A percentile compares a stretch with the other conserved stretches of the same genome.
Evolutionary conservation across 2,113 vertebrate species (phyloP).

Genomic region (Phaetusa simplex): DNA sequence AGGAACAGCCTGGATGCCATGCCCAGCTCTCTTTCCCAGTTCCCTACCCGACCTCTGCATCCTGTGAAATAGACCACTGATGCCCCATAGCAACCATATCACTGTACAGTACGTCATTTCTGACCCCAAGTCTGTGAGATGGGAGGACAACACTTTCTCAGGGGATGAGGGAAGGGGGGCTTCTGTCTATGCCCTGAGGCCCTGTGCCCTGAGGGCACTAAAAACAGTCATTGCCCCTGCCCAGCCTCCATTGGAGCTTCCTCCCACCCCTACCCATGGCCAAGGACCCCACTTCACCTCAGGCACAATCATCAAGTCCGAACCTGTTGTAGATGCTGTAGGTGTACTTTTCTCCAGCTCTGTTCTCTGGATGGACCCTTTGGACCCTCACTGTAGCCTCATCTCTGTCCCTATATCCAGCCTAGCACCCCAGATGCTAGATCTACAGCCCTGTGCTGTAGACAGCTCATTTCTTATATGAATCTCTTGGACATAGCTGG

Average conservation of each 20-base stretch:
- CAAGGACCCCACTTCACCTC: background rate
- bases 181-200: background rate
- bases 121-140: background rate
- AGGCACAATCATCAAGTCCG: background rate
- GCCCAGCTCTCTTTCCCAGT: background rate
- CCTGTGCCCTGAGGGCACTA: background rate
- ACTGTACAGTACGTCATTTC: background rate
- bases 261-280: background rate
- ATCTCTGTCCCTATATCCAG: background rate
- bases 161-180: accelerated
- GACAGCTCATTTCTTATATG: background rate
- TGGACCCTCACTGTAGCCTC: background rate
- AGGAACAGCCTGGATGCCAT: background rate
- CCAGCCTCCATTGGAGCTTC: background rate
- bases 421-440: background rate
- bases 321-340: background rate
- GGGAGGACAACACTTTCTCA: background rate
- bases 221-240: background rate
- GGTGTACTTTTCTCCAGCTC: background rate
- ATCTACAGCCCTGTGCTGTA: background rate
- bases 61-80: background rate
- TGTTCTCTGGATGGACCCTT: background rate
- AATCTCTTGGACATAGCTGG: no score
- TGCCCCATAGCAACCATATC: background rate
- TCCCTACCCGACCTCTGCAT: background rate